These are phyloP conservation scores for Latheticus oryzae DNA, from an alignment of 2,888 invertebrate species.

Conservation along the genomic window DNA sequence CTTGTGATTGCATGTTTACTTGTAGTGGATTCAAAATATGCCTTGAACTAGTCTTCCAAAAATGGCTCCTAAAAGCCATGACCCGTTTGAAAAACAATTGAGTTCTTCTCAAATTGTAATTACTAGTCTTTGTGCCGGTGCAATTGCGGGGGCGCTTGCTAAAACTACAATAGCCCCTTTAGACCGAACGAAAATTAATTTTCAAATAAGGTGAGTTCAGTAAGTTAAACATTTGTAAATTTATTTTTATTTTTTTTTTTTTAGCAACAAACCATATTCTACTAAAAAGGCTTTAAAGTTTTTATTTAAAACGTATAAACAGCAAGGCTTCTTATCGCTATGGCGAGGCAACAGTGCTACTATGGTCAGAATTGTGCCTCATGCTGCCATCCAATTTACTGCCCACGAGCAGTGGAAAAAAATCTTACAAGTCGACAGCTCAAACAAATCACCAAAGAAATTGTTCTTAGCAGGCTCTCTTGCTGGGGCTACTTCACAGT, in stretches of 20 bases:
- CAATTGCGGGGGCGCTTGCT: conserved; percentile 92
- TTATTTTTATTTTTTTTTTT: conserved; percentile 47
- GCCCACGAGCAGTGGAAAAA: conserved; percentile 98
- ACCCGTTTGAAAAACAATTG: conserved; percentile 51
- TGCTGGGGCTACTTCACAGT: conserved; percentile 95
- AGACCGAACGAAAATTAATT: conserved; percentile 98
- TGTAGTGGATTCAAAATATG: conserved; percentile 43
- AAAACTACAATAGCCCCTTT: conserved; percentile 97
- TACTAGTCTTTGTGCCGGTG: conserved; percentile 91
- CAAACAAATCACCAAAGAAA: conserved; percentile 64
- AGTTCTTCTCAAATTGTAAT: conserved; percentile 73
- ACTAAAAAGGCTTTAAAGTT: conserved; percentile 78
- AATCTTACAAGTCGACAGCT: conserved; percentile 77
- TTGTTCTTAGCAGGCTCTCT: conserved; percentile 92
- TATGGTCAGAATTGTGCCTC: conserved; percentile 96
- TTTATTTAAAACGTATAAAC: conserved; percentile 74
- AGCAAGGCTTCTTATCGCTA: conserved; percentile 85
- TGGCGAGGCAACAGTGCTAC: conserved; percentile 99
- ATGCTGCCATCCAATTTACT: conserved; percentile 97
- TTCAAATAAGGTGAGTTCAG: conserved; percentile 83
- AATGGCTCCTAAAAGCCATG: conserved; percentile 29
- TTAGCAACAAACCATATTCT: conserved; percentile 77
- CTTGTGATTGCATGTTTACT: conserved; percentile 2
- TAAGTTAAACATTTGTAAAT: no score
- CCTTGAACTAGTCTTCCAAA: conserved; percentile 46